Evolutionary conservation across 2,888 invertebrate genomes (phyloP), one percentile per base, ranked within the genome.

Genomic region (Leptinotarsa haldemani): DNA sequence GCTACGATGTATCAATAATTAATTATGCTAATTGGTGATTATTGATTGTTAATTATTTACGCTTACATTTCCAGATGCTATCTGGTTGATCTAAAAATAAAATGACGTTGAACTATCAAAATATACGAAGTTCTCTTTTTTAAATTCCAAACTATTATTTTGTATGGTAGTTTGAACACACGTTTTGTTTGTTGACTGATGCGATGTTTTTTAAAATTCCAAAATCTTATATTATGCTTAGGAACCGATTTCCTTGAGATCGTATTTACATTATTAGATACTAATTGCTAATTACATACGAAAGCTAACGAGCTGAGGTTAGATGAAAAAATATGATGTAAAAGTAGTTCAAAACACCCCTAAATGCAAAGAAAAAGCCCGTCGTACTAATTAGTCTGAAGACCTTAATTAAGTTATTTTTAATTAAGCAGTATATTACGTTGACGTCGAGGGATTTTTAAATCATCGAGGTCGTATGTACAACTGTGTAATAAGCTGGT

Each of bases 341-440:
- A 76, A 77, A 56, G 72, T 64, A 74, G 72, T 71, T 74, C 76
- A 78, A 79, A 75, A 74, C 69, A 71, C 71, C 68, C 71, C 70
- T 63, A 61, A 58, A 84, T 83, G 79, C 81, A 80, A 84, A 84
- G 84, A 83, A 84, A 84, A 84, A 83, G 85, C 87, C 85, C 85
- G 86, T 86, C 86, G 80, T 88, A 88, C 90, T 90, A 91, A 91
- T 91, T 90, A 91, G 90, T 88, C 89, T 90, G 90, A 90, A 90
- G 90, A 90, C 89, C 89, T 89, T 90, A 90, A 90, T 90, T 90
- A 90, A 90, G 90, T 90, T 90, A 90, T 90, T 90, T 90, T 90
- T 90, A 90, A 90, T 90, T 90, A 90, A 90, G 89, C 88, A 88
- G 83, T 83, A 82, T 73, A 82, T 78, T 76, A 73, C 82, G 79